These are phyloP conservation scores for Lasioglossum morio DNA, from an alignment of 2,888 invertebrate genomes.

Conservation along the genomic window DNA sequence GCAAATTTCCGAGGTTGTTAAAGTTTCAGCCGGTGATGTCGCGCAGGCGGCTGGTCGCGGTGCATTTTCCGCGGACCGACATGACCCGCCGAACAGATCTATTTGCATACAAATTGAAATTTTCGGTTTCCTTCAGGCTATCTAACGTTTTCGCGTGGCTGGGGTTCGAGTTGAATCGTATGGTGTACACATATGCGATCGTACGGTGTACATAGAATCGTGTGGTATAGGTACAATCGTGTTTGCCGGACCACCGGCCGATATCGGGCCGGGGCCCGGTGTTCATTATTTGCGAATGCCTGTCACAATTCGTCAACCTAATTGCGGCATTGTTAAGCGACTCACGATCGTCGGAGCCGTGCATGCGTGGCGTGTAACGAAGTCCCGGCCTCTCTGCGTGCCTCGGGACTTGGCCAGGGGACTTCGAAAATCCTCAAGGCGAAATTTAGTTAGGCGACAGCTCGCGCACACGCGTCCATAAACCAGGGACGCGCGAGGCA, in stretches of 20 bases:
- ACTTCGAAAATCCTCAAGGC: constrained; percentile 72
- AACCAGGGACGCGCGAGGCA: constrained; percentile 81
- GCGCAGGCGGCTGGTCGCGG: neutral
- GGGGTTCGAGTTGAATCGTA: neutral
- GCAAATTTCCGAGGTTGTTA: constrained; percentile 48
- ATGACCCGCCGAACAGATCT: constrained; percentile 26
- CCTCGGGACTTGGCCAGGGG: constrained; percentile 46
- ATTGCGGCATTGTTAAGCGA: constrained; percentile 73
- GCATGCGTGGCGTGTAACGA: constrained; percentile 64
- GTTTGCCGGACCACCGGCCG: constrained; percentile 9
- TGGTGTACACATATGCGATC: neutral
- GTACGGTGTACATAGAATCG: neutral
- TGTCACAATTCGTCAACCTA: constrained; percentile 67
- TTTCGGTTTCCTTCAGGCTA: constrained; percentile 42
- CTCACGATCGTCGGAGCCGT: constrained; percentile 71
- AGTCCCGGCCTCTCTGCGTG: constrained; percentile 34
- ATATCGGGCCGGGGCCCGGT: constrained; percentile 11
- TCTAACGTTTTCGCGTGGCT: constrained; percentile 5
- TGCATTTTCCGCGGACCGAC: constrained; percentile 32
- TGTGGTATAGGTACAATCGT: neutral
- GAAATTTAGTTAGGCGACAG: constrained; percentile 79
- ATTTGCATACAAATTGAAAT: constrained; percentile 56
- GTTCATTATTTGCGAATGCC: constrained; percentile 64
- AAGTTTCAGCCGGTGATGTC: constrained; percentile 34
- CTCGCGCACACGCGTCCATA: constrained; percentile 81